Conservation (phyloP, 2,113 vertebrate species). For the Eulemur macaco region DNA sequence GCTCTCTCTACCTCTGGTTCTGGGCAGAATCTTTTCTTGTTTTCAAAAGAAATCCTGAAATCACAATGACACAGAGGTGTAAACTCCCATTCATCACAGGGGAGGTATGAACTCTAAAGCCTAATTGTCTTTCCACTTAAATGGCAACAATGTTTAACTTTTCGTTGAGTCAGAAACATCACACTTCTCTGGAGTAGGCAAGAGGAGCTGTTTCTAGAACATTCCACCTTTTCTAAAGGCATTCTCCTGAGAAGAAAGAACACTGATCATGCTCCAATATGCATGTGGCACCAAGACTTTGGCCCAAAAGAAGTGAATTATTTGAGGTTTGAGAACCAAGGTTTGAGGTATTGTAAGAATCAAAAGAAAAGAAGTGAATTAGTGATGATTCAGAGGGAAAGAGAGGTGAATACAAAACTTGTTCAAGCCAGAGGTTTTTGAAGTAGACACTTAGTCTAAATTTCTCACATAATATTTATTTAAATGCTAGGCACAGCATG, state of each 20-base stretch:
- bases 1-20: background rate
- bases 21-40: constrained; percentile 21
- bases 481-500: background rate
- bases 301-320: background rate
- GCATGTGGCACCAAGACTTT: background rate
- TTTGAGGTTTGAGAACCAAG: background rate
- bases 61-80: background rate
- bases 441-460: background rate
- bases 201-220: constrained; percentile 20
- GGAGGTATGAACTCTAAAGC: background rate
- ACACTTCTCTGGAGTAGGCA: background rate
- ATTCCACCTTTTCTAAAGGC: background rate
- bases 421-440: constrained; percentile 16
- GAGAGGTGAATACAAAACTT: background rate
- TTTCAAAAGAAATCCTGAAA: constrained; percentile 40
- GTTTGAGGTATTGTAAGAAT: background rate
- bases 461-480: constrained; percentile 33
- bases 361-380: background rate
- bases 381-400: background rate
- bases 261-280: background rate
- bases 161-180: background rate
- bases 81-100: background rate
- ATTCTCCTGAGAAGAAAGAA: background rate
- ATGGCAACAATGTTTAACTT: background rate
- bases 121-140: background rate